Base-by-base conservation (phyloP, 2,797 vertebrate species). In the Mus caroli region DNA sequence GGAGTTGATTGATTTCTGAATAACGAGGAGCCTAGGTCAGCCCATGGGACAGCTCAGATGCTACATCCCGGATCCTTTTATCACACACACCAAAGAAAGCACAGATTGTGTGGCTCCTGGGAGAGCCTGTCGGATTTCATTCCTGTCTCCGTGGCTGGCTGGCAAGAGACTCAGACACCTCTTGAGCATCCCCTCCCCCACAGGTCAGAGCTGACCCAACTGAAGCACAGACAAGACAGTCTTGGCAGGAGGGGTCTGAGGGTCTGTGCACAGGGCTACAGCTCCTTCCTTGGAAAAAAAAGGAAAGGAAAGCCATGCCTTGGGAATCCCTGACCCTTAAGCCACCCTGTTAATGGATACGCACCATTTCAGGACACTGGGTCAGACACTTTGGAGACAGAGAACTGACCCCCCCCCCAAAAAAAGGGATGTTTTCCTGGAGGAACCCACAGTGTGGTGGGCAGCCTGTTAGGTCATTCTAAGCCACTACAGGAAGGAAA, bases 121-220 rank as follows among this genome's bases (percentile, higher is more conserved):
- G 92, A 97, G 76, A 95, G 91, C 95, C 96, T 95, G 94, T 91
- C 90, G 62, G 89, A 82, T 96, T 95, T 97, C 96, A 97, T 96
- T 97, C 91, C 96, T 90, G 85, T 86, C 58, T 58, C 76, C 54
- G 37, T 50, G 50, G 50, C 22, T 92, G 92, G 96, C 28, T 92
- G 92, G 97, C 94, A 96, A 94, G 96, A 91, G 78, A 95, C 58
- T 73, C 69, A 97, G 88, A 94, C 50, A 89, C 60, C 77, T 58
- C 92, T 92, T 77, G 87, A 20, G 24, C 69, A 28, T 64, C 78
- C 78, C 78, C 20, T 80, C 50, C 71, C 75, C 69, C 78, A 77
- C 86, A 93, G 92, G 92, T 92, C 52, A 97, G 87, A 67, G 86
- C 37, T 40, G 31, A 79, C 67, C 78, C 46, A 76, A 83, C 14